Evolutionary conservation across 2,888 invertebrate species (phyloP).

Genomic region (Trypoxylon attenuatum): DNA sequence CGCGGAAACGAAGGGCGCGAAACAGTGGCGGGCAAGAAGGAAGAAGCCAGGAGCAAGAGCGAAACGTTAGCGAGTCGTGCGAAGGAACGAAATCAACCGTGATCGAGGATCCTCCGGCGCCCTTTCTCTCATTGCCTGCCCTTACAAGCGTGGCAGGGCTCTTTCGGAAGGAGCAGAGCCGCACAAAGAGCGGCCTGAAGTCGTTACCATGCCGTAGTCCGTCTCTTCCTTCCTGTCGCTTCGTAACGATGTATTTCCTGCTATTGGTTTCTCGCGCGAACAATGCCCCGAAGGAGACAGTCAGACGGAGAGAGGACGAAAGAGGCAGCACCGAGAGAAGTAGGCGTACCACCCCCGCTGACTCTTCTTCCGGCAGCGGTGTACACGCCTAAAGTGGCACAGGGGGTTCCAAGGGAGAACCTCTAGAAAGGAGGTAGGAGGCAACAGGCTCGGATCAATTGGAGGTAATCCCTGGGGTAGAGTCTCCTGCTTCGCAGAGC

Average conservation of each 20-base stretch:
- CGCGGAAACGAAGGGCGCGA: slow-evolving; percentile 1
- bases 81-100: slow-evolving; percentile 54
- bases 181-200: slow-evolving; percentile 46
- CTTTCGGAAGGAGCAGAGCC: neutral
- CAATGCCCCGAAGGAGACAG: slow-evolving; percentile 50
- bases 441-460: slow-evolving; percentile 69
- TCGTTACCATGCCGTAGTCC: slow-evolving; percentile 57
- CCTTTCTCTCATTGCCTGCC: slow-evolving; percentile 15
- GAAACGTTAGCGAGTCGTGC: slow-evolving; percentile 13
- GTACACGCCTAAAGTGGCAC: slow-evolving; percentile 20
- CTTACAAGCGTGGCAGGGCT: neutral
- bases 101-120: slow-evolving; percentile 47
- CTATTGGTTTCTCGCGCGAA: slow-evolving; percentile 66
- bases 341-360: slow-evolving; percentile 13
- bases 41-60: neutral
- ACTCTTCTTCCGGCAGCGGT: slow-evolving; percentile 10
- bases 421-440: slow-evolving; percentile 31
- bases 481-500: slow-evolving; percentile 69
- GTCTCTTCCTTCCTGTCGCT: slow-evolving; percentile 59
- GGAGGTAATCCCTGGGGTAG: slow-evolving; percentile 72
- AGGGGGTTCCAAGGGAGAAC: slow-evolving; percentile 8
- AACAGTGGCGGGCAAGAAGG: too few relatives aligned
- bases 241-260: slow-evolving; percentile 68
- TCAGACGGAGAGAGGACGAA: slow-evolving; percentile 22
- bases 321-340: slow-evolving; percentile 31